phyloP scores from a whole-genome alignment of 2,797 vertebrate genomes.

The Diglossa cyanea region DNA sequence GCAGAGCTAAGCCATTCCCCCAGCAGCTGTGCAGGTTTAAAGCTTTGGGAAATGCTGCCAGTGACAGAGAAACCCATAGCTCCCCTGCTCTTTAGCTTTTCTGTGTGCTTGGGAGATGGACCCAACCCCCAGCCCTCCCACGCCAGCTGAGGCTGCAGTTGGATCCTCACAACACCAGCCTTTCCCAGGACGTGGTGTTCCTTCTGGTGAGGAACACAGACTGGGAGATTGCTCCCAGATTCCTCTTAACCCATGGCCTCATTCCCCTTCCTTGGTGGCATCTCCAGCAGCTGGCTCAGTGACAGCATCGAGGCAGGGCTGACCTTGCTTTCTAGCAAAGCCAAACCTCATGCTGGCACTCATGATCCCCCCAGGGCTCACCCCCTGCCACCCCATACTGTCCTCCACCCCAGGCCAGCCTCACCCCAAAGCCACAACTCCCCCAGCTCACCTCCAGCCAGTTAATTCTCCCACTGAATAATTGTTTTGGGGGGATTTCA shows the following conservation, averaged over 20 bases:
- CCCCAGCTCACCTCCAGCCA: not conserved
- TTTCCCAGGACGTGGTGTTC: not conserved
- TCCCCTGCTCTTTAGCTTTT: not conserved
- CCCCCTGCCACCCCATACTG: not conserved
- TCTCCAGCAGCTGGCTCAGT: not conserved
- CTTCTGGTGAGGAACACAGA: fast-evolving
- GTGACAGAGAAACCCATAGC: fast-evolving
- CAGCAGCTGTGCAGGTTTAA: not conserved
- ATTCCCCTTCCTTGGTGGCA: not conserved
- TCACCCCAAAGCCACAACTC: not conserved
- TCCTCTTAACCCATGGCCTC: not conserved
- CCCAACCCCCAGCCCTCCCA: not conserved
- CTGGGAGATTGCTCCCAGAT: not conserved
- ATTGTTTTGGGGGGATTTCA: not conserved
- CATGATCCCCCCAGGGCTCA: not conserved
- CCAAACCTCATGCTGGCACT: not conserved
- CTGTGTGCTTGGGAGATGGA: not conserved
- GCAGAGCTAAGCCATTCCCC: not conserved
- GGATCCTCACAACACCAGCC: not conserved
- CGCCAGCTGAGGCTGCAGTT: not conserved
- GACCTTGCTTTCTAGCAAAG: not conserved
- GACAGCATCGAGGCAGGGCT: not conserved
- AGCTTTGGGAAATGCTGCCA: not conserved
- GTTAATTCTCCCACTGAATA: not conserved
- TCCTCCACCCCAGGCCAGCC: not conserved